phyloP scores from a whole-genome alignment of 30 jellyfish, hydroid and myxozoan species.

The Turritopsis rubra region DNA sequence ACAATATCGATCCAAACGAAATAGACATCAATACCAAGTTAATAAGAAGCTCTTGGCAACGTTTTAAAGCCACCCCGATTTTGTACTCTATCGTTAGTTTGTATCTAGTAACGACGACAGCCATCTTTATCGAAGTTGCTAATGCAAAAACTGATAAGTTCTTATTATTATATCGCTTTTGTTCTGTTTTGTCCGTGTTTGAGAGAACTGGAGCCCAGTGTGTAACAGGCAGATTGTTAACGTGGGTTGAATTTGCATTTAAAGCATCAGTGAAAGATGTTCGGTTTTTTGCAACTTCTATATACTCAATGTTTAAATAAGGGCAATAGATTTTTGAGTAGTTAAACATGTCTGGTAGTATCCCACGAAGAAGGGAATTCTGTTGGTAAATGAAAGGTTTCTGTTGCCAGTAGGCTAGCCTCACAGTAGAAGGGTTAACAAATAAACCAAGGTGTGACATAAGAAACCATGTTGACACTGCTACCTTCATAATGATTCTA shows the following conservation, averaged over 20 bases:
- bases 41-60: slow-evolving; percentile 7
- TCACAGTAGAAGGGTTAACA: not conserved
- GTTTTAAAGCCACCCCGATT: not conserved
- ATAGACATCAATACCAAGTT: not conserved
- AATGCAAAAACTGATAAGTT: not conserved
- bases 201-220: not conserved
- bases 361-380: not conserved
- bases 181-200: not conserved
- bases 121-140: not conserved
- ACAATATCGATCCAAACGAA: not conserved
- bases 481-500: not conserved
- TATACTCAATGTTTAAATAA: not conserved
- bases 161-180: not conserved
- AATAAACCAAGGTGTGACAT: not conserved
- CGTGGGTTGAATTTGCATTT: not conserved
- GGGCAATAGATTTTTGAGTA: not conserved
- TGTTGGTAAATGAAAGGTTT: not conserved
- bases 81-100: not conserved
- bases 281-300: not conserved
- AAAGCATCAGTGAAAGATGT: not conserved
- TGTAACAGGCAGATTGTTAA: not conserved
- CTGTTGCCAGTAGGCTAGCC: not conserved
- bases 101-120: slow-evolving; percentile 11
- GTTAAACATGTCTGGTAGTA: not conserved
- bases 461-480: not conserved